Evolutionary conservation across 2,113 vertebrate genomes (phyloP), one percentile per base, ranked within the genome.

Genomic region (Syngnathus floridae): DNA sequence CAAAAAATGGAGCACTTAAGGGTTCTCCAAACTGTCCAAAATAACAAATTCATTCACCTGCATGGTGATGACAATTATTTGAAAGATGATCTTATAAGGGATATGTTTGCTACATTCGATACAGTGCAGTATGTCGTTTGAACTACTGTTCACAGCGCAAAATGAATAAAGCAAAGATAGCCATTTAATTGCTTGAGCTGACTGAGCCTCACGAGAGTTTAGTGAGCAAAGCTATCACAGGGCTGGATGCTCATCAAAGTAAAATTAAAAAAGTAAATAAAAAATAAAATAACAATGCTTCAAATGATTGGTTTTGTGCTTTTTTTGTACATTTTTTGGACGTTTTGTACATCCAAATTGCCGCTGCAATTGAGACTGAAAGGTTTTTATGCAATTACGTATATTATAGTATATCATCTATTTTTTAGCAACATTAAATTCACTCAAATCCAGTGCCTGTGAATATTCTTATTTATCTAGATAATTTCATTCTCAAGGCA

Each of bases 81-180:
- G 1, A 54, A 26, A 54, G 21, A 48, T 17, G 16, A 48, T 48
- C 45, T 19, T n/a, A 52, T 2, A 5, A 52, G 22, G 10, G 43
- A 54, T 19, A 52, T 36, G 66, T 67, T 69, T 55, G 16, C 66
- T 73, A 74, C 75, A 79, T 76, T 78, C 69, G 68, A 74, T 1
- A 37, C 12, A 12, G 40, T 1, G 31, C 12, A 12, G 40, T 41
- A 41, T 67, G 70, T 84, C 74, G 78, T 76, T 62, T 84, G 69
- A 80, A 78, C 69, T 77, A 78, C 69, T 77, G 45, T 8, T 6
- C 45, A 48, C 45, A 48, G 16, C 5, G 7, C 17, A 48, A 82
- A 75, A 80, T 76, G 81, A 85, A 87, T 75, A 80, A 83, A 78
- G 56, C 72, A 81, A 78, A 73, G 79, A 81, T 72, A 72, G 78